Evolutionary conservation across 2,113 vertebrate species (phyloP).

Genomic region (Tragelaphus imberbis): DNA sequence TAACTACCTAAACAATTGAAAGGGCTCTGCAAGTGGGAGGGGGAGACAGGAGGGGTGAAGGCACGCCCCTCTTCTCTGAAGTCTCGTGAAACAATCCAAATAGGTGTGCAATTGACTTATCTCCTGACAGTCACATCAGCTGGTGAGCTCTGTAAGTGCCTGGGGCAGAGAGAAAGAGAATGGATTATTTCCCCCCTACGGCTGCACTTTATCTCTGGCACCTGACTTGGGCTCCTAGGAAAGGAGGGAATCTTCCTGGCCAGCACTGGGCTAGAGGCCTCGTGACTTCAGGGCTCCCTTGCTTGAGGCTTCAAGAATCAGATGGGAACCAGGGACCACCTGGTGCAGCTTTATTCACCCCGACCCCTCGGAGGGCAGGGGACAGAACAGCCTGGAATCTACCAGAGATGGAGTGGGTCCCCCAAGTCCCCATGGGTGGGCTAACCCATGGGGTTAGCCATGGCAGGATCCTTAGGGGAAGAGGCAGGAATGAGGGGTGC

Average conservation of each 20-base stretch:
- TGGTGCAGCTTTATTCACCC: too few relatives aligned
- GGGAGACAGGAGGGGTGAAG: too few relatives aligned
- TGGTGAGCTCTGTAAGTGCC: not conserved
- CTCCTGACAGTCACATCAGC: not conserved
- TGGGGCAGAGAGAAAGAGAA: not conserved
- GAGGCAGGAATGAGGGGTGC: too few relatives aligned
- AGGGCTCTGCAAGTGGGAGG: not conserved
- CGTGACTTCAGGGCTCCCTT: not conserved
- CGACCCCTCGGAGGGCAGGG: fast-evolving
- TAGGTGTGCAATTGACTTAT: not conserved
- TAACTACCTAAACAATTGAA: not conserved
- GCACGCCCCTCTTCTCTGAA: not conserved
- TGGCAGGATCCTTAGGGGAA: not conserved
- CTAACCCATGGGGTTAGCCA: too few relatives aligned
- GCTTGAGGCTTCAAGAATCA: not conserved
- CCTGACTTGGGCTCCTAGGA: not conserved
- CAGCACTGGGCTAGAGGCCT: not conserved
- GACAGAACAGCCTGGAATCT: not conserved
- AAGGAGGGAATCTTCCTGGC: not conserved
- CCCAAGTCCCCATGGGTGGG: not conserved
- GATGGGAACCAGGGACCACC: not conserved
- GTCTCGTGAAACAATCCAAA: not conserved
- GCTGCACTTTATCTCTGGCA: not conserved
- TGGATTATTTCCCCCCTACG: not conserved
- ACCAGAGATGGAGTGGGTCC: not conserved